phyloP scores from a whole-genome alignment of 2,113 vertebrate genomes.

The Pterocles gutturalis region DNA sequence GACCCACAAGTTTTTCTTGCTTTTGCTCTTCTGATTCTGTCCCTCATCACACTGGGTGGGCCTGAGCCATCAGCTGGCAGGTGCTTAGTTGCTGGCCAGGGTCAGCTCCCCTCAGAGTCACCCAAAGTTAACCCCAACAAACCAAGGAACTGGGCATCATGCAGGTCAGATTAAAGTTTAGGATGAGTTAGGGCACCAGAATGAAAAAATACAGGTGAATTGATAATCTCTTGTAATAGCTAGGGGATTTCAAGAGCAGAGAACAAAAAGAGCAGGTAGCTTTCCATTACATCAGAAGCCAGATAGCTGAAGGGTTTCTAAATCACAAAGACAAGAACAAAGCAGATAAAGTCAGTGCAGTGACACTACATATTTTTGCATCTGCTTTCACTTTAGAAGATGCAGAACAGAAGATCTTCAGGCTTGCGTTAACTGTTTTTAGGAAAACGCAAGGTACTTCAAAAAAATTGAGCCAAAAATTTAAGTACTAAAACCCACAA shows the following conservation, averaged over 20 bases:
- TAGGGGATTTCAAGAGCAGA: neutral
- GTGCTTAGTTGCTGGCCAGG: neutral
- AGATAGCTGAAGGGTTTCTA: neutral
- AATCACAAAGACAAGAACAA: neutral
- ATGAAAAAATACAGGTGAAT: neutral
- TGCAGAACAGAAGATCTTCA: neutral
- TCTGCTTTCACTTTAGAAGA: neutral
- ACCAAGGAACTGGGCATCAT: neutral
- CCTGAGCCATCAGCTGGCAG: neutral
- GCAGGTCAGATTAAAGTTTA: neutral
- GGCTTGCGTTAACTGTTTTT: neutral
- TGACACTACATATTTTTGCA: neutral
- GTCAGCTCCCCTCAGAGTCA: neutral
- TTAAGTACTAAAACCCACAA: neutral
- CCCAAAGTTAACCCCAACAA: neutral
- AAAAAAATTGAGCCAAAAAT: neutral
- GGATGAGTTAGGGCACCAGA: accelerated
- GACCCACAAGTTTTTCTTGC: neutral
- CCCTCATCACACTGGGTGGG: neutral
- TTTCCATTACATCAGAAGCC: neutral
- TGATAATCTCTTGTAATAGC: neutral
- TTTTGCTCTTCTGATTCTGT: neutral
- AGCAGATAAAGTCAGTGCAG: neutral
- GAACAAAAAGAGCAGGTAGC: neutral
- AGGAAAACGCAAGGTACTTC: neutral